These are phyloP conservation scores for Notolepis coatsorum DNA, from an alignment of 2,797 vertebrate species.

Conservation along the genomic window DNA sequence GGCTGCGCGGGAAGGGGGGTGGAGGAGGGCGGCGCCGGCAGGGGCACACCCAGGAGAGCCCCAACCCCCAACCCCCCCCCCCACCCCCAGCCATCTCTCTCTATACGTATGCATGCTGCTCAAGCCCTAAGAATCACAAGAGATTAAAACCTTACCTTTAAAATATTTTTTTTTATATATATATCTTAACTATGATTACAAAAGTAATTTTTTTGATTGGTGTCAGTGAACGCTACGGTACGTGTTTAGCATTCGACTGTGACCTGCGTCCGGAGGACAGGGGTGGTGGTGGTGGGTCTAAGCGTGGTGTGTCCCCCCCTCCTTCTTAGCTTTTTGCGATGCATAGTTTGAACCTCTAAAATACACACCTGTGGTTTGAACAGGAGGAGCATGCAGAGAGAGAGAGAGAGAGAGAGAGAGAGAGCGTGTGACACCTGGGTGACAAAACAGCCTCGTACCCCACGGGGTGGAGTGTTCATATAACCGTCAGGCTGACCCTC, in stretches of 20 bases:
- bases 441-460: constrained; percentile 59
- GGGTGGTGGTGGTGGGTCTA: constrained; percentile 42
- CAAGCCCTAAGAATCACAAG: constrained; percentile 68
- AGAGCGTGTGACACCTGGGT: constrained; percentile 74
- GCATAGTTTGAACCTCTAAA: constrained; percentile 80
- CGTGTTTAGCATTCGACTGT: constrained; percentile 73
- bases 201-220: constrained; percentile 61
- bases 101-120: constrained; percentile 73
- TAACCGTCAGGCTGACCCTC: constrained; percentile 61
- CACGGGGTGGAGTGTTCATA: constrained; percentile 59
- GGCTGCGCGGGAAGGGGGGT: constrained; percentile 45
- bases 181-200: constrained; percentile 72
- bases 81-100: constrained; percentile 44
- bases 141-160: constrained; percentile 54
- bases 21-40: constrained; percentile 28
- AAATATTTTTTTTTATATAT: not conserved
- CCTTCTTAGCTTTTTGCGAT: constrained; percentile 71
- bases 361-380: constrained; percentile 75
- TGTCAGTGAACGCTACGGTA: constrained; percentile 76
- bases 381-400: constrained; percentile 80
- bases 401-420: too few relatives aligned
- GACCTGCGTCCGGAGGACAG: constrained; percentile 66
- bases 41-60: constrained; percentile 54
- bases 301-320: constrained; percentile 55
- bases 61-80: constrained; percentile 14